Evolutionary conservation across 2,888 invertebrate species (phyloP), one percentile per base, ranked within the genome.

Genomic region (Epinotia bilunana): DNA sequence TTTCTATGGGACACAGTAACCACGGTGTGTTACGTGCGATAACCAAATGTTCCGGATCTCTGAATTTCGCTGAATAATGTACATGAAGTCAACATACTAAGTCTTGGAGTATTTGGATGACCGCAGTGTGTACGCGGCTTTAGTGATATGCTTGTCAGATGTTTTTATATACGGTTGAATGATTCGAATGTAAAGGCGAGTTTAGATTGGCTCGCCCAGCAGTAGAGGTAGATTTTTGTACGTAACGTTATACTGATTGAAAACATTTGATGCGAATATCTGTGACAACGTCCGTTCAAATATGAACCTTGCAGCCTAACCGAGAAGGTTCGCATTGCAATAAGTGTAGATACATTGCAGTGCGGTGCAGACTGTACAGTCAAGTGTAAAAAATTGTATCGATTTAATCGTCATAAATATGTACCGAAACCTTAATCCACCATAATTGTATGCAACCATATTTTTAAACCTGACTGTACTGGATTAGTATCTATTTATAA

Each of bases 61-160:
- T 53, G n/a, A 53, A 13, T n/a, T 53, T 7, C 53, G 16, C 16
- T 49, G 49, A n/a, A 49, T 49, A 49, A 16, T 16, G 16, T 13
- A 16, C 4, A 16, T 49, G 16, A 49, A n/a, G 49, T 5, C 49
- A 16, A 5, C 16, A 49, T 33, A 33, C 5, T 49, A 49, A 16
- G 49, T 6, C 6, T 13, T n/a, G n/a, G n/a, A 6, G 4, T 7
- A 53, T 53, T 53, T 53, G n/a, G 12, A 53, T 72, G 3, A 64
- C 39, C 53, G 73, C 53, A 55, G 55, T 74, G 62, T 58, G 74
- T 12, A 16, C 58, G 39, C 58, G 57, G 70, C 64, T 65, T 43
- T 67, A 58, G 64, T 69, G 73, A 65, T 75, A 67, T 75, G 72
- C 80, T 80, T 76, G 78, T 78, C 79, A 73, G 77, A 72, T 76